phyloP scores from a whole-genome alignment of 2,888 invertebrate species.

The Drosophila anomalipes region DNA sequence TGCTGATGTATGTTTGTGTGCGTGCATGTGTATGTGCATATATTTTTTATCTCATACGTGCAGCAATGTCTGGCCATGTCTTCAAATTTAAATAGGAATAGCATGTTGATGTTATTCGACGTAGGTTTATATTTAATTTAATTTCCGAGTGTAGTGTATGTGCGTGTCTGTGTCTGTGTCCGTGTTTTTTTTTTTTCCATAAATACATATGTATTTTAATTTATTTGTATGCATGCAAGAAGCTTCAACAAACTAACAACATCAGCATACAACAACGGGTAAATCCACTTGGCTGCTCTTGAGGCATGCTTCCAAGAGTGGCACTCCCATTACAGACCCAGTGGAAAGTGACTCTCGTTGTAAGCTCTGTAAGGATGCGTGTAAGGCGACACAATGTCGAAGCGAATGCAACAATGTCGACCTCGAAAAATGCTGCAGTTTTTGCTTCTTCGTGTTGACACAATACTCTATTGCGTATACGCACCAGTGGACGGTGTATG shows the following conservation, averaged over 20 bases:
- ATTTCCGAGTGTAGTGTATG: constrained; percentile 41
- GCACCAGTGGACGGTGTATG: constrained; percentile 34
- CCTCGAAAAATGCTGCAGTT: constrained; percentile 48
- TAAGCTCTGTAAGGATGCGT: constrained; percentile 55
- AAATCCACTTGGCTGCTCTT: constrained; percentile 47
- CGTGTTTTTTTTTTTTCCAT: constrained; percentile 23
- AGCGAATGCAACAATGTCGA: constrained; percentile 29
- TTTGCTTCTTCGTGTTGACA: constrained; percentile 23
- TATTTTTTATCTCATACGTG: constrained; percentile 76
- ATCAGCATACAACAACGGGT: constrained; percentile 19
- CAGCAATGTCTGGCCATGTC: constrained; percentile 63
- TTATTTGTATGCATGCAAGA: constrained; percentile 47
- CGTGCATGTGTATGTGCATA: constrained; percentile 32
- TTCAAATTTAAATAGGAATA: constrained; percentile 78
- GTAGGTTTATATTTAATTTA: constrained; percentile 75
- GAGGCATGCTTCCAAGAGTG: constrained; percentile 34
- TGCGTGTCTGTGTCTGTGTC: constrained; percentile 3
- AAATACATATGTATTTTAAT: constrained; percentile 65
- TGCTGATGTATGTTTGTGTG: constrained; percentile 6
- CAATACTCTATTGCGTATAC: constrained; percentile 61
- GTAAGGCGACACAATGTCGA: constrained; percentile 45
- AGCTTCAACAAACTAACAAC: constrained; percentile 38
- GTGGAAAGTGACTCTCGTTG: constrained; percentile 48
- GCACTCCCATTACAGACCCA: constrained; percentile 42
- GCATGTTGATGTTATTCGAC: constrained; percentile 70